Base-by-base conservation (phyloP, 23 tunicate genomes). In the Halocynthia roretzi region DNA sequence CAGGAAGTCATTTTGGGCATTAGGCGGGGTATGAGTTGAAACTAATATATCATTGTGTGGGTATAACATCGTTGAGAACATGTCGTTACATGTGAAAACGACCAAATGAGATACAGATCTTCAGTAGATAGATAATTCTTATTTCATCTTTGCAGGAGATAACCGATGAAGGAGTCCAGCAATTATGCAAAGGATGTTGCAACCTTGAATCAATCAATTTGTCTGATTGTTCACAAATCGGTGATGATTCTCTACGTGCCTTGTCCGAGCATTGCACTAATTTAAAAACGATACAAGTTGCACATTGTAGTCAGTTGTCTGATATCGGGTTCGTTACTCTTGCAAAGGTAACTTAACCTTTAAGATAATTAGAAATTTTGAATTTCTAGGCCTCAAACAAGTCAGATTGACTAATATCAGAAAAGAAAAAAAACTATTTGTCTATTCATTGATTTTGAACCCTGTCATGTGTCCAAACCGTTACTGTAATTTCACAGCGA, bases 221-320 rank as follows among this genome's bases (percentile, higher is more conserved):
- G 54, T 93, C 98, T 51, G 93, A 93, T n/a, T 85, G 90, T 69
- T 68, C 73, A 17, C 66, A 80, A 49, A 61, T 84, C 56, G 76
- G 66, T 19, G 98, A 87, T 63, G 85, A 77, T 10, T 70, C 89
- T 10, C 75, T 87, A 15, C 80, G 61, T 12, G 68, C 88, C n/a
- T 53, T 93, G 6, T 82, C 93, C 11, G 80, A 58, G 44, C 11
- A 93, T 56, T 93, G 98, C 67, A 83, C 67, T 51, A 77, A 85
- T 53, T 77, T 93, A 48, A 71, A 81, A 56, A 87, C 93, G 15
- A 51, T 93, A 15, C 94, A 93, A 83, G 89, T 87, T 0, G 98
- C 98, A 10, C 78, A 70, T 10, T 93, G 98, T 76, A 61, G 86
- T 10, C 74, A 87, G 61, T 71, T 93, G 18, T 80, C 94, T 52